A percentile compares a stretch with the other conserved stretches of the same genome.
phyloP scores from a whole-genome alignment of 2,888 invertebrate genomes.

The Germaria angustata region DNA sequence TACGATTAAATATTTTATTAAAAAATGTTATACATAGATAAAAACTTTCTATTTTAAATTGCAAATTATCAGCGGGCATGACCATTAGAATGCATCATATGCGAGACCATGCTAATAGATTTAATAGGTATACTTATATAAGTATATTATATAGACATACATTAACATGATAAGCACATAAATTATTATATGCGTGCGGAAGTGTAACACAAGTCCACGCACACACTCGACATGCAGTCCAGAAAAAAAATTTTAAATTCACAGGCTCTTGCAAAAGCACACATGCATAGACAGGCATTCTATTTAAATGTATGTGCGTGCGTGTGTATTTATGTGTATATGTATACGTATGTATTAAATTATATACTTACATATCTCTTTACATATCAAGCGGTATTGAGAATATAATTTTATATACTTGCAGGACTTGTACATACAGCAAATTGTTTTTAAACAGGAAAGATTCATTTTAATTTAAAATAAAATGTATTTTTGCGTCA shows the following conservation, averaged over 20 bases:
- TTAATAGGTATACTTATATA: neutral
- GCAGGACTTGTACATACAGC: slow-evolving; percentile 41
- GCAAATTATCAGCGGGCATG: too few species aligned
- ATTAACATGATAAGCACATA: slow-evolving; percentile 55
- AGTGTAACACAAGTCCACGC: slow-evolving; percentile 41
- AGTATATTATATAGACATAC: slow-evolving; percentile 12
- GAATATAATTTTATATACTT: slow-evolving; percentile 44
- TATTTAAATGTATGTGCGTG: slow-evolving; percentile 1
- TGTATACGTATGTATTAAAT: neutral
- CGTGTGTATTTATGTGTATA: neutral
- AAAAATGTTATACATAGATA: too few species aligned
- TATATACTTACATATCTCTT: neutral
- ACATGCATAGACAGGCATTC: slow-evolving; percentile 39
- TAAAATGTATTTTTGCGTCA: too few species aligned
- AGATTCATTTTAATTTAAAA: too few species aligned
- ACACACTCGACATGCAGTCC: slow-evolving; percentile 66
- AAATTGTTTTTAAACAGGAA: neutral
- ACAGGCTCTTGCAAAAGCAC: slow-evolving; percentile 17
- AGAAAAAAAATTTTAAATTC: slow-evolving; percentile 16
- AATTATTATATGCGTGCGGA: slow-evolving; percentile 68
- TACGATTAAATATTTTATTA: too few species aligned
- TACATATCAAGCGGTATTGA: slow-evolving; percentile 2
- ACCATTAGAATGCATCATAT: neutral
- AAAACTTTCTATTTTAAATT: too few species aligned
- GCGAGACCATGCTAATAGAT: neutral